phyloP scores from a whole-genome alignment of 1,140 invertebrate species.

The Achatina immaculata region DNA sequence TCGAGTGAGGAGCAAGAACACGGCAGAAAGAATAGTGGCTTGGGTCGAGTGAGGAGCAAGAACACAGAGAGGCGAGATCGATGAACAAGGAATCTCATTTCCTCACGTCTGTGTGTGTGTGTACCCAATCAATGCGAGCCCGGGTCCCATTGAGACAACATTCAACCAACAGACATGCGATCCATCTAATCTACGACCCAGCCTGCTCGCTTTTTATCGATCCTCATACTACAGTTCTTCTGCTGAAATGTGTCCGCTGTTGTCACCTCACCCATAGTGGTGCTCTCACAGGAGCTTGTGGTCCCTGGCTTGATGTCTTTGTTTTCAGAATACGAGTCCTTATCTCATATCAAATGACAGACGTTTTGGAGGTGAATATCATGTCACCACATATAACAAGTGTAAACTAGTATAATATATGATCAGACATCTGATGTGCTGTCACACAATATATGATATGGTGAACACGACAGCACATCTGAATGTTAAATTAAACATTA shows the following conservation, averaged over 20 bases:
- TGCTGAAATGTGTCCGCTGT: neutral
- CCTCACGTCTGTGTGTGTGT: constrained; percentile 26
- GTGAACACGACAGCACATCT: no score
- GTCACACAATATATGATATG: no score
- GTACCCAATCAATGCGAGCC: constrained; percentile 26
- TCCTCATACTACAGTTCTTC: neutral
- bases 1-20: constrained; percentile 15
- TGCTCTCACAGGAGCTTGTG: no score
- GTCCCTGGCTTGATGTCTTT: no score
- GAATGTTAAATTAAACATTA: no score
- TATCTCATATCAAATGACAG: neutral
- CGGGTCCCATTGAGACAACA: constrained; percentile 13
- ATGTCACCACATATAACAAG: no score
- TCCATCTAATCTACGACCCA: constrained; percentile 1
- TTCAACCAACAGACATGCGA: constrained; percentile 18
- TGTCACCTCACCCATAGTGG: neutral
- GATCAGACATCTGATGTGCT: no score
- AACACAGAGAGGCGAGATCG: neutral
- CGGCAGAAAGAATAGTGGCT: neutral
- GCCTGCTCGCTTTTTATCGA: constrained; percentile 21
- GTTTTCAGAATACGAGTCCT: no score
- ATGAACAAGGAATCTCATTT: constrained; percentile 16
- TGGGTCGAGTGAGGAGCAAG: neutral
- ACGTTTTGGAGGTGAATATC: no score
- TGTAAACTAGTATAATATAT: no score